Evolutionary conservation across 2,797 vertebrate species (phyloP), one percentile per base, ranked within the genome.

Genomic region (Sorex maritimensis): DNA sequence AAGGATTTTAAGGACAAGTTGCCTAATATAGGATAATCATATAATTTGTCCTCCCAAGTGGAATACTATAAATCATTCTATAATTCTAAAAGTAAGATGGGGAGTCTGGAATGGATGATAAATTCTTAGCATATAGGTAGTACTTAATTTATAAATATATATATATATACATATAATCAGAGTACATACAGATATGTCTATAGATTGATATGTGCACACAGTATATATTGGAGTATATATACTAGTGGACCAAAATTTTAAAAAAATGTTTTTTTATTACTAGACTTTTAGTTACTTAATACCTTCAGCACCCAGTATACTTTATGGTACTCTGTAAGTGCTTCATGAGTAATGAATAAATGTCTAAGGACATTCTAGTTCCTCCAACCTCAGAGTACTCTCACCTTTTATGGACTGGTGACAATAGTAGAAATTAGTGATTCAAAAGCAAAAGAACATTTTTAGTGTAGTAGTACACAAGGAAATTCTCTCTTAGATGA

Each of bases 241-340:
- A 61, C 19, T 23, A 61, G 55, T 58, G 55, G 55, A 58, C 17
- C 21, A 6, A 61, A 61, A 61, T 61, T 14, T 52, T 52, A 5
- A 21, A 61, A 61, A 19, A 61, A 61, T 4, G 21, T 19, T 61
- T 21, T 17, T 58, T 61, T 17, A 14, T 58, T 9, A 79, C 12
- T 79, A 34, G 73, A 63, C 34, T 83, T 55, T 73, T 69, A 58
- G 6, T 61, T 93, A 86, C 38, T 73, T 79, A 41, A 81, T 65
- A 9, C 52, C 30, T 80, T 82, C 7, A 72, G 15, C 4, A 46
- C 21, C 24, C 23, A 75, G 21, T 49, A 19, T 38, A 68, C 41
- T 38, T 90, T 3, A 44, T 52, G 28, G 21, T 17, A 52, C 12
- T 30, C 24, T 49, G 58, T 61, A 79, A 63, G 1, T n/a, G 3